Conservation (phyloP, 2,888 invertebrate species). For the Latheticus oryzae region DNA sequence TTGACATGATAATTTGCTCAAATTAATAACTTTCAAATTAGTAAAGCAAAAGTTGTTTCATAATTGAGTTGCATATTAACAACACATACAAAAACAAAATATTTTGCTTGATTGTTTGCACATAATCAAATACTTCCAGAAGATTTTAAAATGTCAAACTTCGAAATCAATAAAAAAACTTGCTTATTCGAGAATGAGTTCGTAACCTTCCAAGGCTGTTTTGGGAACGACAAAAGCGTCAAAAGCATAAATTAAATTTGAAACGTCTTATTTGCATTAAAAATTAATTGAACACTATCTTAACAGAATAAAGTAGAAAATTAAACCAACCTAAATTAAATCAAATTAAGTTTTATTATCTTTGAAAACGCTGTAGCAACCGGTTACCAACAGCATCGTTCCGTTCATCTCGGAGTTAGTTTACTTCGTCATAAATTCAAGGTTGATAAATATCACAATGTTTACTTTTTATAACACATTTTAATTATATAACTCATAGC, state of each 20-base stretch:
- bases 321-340: too few species aligned
- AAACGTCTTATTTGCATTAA: conserved; percentile 13
- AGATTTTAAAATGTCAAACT: neutral
- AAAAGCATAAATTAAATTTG: conserved; percentile 15
- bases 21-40: conserved; percentile 29
- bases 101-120: too few species aligned
- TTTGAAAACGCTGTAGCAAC: neutral
- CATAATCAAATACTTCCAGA: too few species aligned
- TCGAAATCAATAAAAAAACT: conserved; percentile 2
- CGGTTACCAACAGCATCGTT: conserved; percentile 12
- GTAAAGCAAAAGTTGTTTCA: conserved; percentile 9
- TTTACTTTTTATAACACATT: conserved; percentile 21
- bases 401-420: conserved; percentile 13
- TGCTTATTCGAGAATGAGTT: conserved; percentile 2
- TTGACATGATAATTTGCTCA: conserved; percentile 23
- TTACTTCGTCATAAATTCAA: conserved; percentile 12
- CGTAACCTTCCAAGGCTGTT: conserved; percentile 12
- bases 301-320: conserved; percentile 1
- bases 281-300: conserved; percentile 14
- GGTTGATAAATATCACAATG: conserved; percentile 26
- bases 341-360: too few species aligned
- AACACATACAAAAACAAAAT: too few species aligned
- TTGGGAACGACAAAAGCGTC: conserved; percentile 7
- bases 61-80: conserved; percentile 17
- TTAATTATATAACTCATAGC: conserved; percentile 23